phyloP scores from a whole-genome alignment of 2,888 invertebrate genomes.

The Drosophila anceps region DNA sequence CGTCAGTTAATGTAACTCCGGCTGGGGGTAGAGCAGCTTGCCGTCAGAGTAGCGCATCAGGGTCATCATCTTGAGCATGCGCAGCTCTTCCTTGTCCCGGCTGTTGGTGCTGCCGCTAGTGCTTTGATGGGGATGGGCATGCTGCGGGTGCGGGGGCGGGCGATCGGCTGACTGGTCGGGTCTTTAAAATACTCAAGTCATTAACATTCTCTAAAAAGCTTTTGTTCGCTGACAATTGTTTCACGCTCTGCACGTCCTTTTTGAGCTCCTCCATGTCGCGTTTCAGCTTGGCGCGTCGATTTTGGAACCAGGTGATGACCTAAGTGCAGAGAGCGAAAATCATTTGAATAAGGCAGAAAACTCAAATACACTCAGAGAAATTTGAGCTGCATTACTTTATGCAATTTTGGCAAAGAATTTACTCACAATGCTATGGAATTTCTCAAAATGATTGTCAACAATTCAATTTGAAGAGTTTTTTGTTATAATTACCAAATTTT shows the following conservation, averaged over 20 bases:
- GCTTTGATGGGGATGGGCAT: conserved; percentile 30
- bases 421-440: too few species aligned
- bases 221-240: conserved; percentile 94
- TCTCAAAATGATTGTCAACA: too few species aligned
- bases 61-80: conserved; percentile 84
- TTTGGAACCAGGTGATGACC: conserved; percentile 99
- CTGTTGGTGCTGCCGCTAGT: conserved; percentile 36
- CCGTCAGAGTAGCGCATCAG: conserved; percentile 83
- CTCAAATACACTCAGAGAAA: conserved; percentile 2
- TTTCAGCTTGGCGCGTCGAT: conserved; percentile 96
- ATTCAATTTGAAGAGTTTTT: too few species aligned
- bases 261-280: conserved; percentile 98
- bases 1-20: conserved; percentile 22
- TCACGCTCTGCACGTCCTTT: conserved; percentile 97
- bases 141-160: conserved; percentile 47
- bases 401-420: too few species aligned
- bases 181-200: conserved; percentile 95
- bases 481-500: too few species aligned
- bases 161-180: conserved; percentile 89
- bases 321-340: conserved; percentile 42
- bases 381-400: not conserved
- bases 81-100: conserved; percentile 83
- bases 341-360: not conserved
- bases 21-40: conserved; percentile 63
- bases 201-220: conserved; percentile 96